Base-by-base conservation (phyloP, 2,888 invertebrate genomes). In the Heliconius hortense region DNA sequence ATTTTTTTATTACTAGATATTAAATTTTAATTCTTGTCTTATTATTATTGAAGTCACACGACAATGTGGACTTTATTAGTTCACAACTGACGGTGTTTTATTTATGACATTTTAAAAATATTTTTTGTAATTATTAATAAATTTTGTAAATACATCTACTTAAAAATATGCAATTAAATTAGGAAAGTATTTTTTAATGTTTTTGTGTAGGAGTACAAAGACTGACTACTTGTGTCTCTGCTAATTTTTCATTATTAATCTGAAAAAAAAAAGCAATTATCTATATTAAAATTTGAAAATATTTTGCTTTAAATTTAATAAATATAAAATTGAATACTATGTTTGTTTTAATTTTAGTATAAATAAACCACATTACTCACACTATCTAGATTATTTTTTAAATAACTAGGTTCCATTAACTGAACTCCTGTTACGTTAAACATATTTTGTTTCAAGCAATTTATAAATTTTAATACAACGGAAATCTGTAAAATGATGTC, bases 201-300 rank as follows among this genome's bases (percentile, higher is more conserved):
- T 66, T 53, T 82, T 91, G 92, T 66, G 93, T 90, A 26, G 92
- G 93, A 11, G 93, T 92, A 78, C 93, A 93, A 72, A 93, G 85
- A 79, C 92, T 92, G 18, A 93, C 84, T 48, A 85, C 86, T 85
- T 91, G 92, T 31, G 92, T 90, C 35, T 88, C 86, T 56, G 79
- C 7, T 35, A 82, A 75, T 66, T 72, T 84, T 26, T 84, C 84
- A 39, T 78, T 80, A n/a, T 76, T 71, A 26, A 79, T 78, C 91
- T 90, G 81, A 69, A 85, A 87, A 72, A 39, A 64, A 87, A 72
- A 39, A 60, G 67, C 48, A 31, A 60, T 59, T 21, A 4, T 48
- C 31, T 60, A 43, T 56, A 67, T 53, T 26, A 62, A 64, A 72
- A 56, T n/a, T 35, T 59, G 21, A 31, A 69, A 21, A 63, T 31